Evolutionary conservation across 2,113 vertebrate species (phyloP).

Genomic region (Podiceps cristatus): DNA sequence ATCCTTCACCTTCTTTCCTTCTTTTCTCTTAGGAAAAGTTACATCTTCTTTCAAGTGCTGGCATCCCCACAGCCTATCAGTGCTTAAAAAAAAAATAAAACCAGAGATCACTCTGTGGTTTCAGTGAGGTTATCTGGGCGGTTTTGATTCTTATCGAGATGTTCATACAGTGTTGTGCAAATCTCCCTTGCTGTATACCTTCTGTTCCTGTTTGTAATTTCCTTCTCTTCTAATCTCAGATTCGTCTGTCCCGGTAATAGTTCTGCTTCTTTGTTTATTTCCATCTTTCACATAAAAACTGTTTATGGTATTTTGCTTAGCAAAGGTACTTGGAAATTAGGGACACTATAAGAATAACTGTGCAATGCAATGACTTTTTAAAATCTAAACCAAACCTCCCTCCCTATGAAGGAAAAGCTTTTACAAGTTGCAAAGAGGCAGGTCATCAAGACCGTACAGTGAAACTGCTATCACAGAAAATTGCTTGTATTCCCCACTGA

Average conservation of each 20-base stretch:
- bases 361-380: not conserved
- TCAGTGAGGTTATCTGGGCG: not conserved
- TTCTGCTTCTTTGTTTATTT: conserved; percentile 6
- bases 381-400: not conserved
- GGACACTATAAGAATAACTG: not conserved
- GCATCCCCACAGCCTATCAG: not conserved
- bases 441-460: not conserved
- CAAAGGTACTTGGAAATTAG: not conserved
- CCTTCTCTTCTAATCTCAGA: not conserved
- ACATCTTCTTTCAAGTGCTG: not conserved
- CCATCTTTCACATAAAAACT: not conserved
- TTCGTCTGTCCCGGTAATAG: not conserved
- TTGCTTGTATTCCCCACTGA: not conserved
- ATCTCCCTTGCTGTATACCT: not conserved
- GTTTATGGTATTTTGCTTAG: not conserved
- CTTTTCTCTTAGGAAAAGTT: not conserved
- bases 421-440: not conserved
- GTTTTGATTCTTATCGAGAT: not conserved
- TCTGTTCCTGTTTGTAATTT: not conserved
- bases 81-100: not conserved
- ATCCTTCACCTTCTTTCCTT: not conserved
- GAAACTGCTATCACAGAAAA: not conserved
- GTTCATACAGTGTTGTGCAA: not conserved
- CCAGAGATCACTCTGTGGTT: not conserved
- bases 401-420: not conserved